Evolutionary conservation across 2,797 vertebrate genomes (phyloP), one percentile per base, ranked within the genome.

Genomic region (Pipistrellus pygmaeus): DNA sequence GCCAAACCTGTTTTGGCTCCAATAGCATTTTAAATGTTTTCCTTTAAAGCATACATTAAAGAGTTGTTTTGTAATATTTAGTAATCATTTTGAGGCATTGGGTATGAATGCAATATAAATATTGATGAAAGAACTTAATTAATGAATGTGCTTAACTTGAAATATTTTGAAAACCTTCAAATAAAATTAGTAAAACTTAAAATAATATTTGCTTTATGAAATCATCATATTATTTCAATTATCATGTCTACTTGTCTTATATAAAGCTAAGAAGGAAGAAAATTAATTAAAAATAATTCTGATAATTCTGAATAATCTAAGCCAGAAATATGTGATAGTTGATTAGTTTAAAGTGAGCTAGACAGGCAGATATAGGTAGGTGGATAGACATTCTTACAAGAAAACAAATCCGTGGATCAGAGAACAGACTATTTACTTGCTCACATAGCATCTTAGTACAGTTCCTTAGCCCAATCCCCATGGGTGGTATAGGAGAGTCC

Each of bases 201-300:
- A 88, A 91, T 18, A 90, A n/a, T 30, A 94, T 90, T 71, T 97
- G 18, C 27, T 82, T 93, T 84, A 66, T 76, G 35, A 84, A 93
- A 75, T 11, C 8, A 38, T 60, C 75, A 51, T 57, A 32, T 10
- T 83, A 64, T 87, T 88, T 51, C n/a, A 69, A 9, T 77, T 77
- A 53, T 14, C 41, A 68, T 72, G 23, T 30, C 25, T 88, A 77
- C 0, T 83, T 91, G 2, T 35, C 71, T 88, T 53, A 51, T 15
- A 48, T 72, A 60, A 90, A 87, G 27, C 38, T 66, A 82, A 48
- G 11, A 73, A 66, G 27, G 48, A 95, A 86, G 32, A 69, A 71
- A 64, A 85, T 21, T 93, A 84, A 38, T n/a, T 64, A 15, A 32
- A 66, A 57, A 80, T 12, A 86, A 83, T 48, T 46, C 38, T 41